Evolutionary conservation across 2,888 invertebrate genomes (phyloP), one percentile per base, ranked within the genome.

Genomic region (Alcis repandata): DNA sequence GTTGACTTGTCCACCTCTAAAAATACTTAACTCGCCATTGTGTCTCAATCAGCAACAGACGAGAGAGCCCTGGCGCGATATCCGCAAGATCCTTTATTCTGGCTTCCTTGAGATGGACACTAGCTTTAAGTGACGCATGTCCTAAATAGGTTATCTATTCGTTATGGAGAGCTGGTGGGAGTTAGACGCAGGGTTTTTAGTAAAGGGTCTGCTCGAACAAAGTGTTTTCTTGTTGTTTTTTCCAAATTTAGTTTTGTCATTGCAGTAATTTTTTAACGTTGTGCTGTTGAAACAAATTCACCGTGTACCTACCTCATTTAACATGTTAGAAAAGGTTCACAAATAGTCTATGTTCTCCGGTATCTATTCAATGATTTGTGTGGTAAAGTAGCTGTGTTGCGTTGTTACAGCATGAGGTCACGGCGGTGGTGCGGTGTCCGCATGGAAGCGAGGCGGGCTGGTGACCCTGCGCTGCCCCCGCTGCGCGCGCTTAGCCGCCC

Each of bases 331-430:
- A 38, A 38, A 6, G 4, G n/a, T 38, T 38, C n/a, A n/a, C 2
- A 38, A n/a, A 38, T 2, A n/a, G 13, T 38, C 3, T 11, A 10
- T 43, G 19, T 22, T 22, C n/a, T 8, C n/a, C 11, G 20, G 7
- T 2, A 2, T 22, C 2, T 20, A 13, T 7, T 6, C 22, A 13
- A 11, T 6, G 6, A 9, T 36, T 11, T 45, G 2, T 45, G 0
- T 22, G 13, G 3, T 60, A 41, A 17, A 9, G 38, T 40, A 43
- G 13, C 1, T 19, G 17, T 69, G 10, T 36, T 70, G 40, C 72
- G 17, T 77, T 79, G 75, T 91, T 88, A 4, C 90, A 93, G 92
- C 91, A 93, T 93, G 92, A 93, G 90, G 91, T 92, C 91, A 84
- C 88, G 89, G 82, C 87, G 90, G 88, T 80, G 88, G 84, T 86